Conservation (phyloP, 2,888 invertebrate genomes). For the Volucella zonaria region DNA sequence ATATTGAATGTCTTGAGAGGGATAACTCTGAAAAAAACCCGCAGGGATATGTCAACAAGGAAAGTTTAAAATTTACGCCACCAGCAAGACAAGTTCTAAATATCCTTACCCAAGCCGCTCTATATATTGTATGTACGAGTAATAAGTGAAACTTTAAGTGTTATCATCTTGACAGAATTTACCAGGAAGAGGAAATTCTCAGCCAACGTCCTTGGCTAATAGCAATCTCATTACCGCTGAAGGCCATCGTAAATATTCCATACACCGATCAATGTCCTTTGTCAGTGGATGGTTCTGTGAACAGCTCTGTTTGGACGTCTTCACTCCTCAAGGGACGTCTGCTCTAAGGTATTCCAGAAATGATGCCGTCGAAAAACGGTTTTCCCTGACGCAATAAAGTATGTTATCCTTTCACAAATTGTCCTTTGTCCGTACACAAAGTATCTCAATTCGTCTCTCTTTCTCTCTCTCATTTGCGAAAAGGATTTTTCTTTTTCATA, state of each 20-base stretch:
- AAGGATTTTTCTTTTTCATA: slow-evolving; percentile 66
- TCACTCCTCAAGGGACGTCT: slow-evolving; percentile 29
- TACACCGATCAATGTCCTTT: slow-evolving; percentile 65
- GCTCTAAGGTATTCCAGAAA: slow-evolving; percentile 9
- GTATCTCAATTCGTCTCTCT: neutral
- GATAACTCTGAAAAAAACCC: slow-evolving; percentile 43
- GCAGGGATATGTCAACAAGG: slow-evolving; percentile 57
- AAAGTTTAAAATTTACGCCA: slow-evolving; percentile 53
- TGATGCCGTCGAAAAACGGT: slow-evolving; percentile 13
- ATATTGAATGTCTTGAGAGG: slow-evolving; percentile 24
- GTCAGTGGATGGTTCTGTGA: slow-evolving; percentile 12
- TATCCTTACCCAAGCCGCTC: slow-evolving; percentile 15
- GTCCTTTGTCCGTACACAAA: slow-evolving; percentile 54
- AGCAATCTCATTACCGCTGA: slow-evolving; percentile 64
- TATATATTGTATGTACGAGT: neutral
- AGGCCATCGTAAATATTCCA: slow-evolving; percentile 58
- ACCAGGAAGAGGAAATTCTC: slow-evolving; percentile 36
- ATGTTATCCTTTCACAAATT: slow-evolving; percentile 51
- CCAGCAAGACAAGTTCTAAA: slow-evolving; percentile 40
- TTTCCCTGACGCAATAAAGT: slow-evolving; percentile 12
- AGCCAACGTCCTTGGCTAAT: slow-evolving; percentile 40
- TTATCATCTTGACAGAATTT: slow-evolving; percentile 53
- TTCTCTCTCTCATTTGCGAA: slow-evolving; percentile 30
- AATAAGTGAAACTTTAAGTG: slow-evolving; percentile 17
- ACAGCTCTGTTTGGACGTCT: slow-evolving; percentile 11